Evolutionary conservation across 30 jellyfish, hydroid and myxozoan genomes (phyloP), one percentile per base, ranked within the genome.

Genomic region (Chrysaora quinquecirrha): DNA sequence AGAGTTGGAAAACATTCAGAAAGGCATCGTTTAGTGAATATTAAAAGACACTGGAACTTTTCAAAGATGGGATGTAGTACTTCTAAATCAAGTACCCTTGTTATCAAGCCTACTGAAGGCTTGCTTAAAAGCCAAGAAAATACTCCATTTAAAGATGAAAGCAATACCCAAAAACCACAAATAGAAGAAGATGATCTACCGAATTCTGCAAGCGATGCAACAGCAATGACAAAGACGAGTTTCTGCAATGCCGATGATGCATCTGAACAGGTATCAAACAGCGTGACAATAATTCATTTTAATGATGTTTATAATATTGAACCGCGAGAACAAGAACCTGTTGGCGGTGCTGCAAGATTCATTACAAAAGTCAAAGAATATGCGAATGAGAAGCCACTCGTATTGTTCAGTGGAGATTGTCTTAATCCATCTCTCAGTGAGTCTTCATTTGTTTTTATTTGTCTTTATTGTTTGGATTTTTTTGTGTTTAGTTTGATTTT

Each of bases 281-380:
- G 31, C 32, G 28, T 89, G 24, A 64, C 90, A 6, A 80, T 89
- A 2, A 67, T 89, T 29, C 97, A 89, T 56, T 89, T 89, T 58
- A 89, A 89, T 60, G 97, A 89, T 73, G 97, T 89, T 21, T 89
- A 89, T 56, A 89, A 81, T 75, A 89, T 89, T n/a, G 97, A 89
- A 35, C 69, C 97, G 65, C 90, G 87, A 29, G 97, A 89, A 30
- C 38, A 49, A 16, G 97, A 89, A 50, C 97, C 97, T 48, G 94
- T 81, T 48, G 97, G 97, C 21, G 97, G 97, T 19, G 97, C 97
- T 9, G 90, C 97, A 22, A 68, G 97, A 54, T 89, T 89, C 70
- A 91, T 89, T 34, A 89, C 97, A 0, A 89, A 80, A 80, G 94
- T 89, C 34, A 78, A 68, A 21, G 89, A 88, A 75, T 61, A 27